Evolutionary conservation across 1,140 invertebrate genomes (phyloP), one percentile per base, ranked within the genome.

Genomic region (Megalonaias nervosa): DNA sequence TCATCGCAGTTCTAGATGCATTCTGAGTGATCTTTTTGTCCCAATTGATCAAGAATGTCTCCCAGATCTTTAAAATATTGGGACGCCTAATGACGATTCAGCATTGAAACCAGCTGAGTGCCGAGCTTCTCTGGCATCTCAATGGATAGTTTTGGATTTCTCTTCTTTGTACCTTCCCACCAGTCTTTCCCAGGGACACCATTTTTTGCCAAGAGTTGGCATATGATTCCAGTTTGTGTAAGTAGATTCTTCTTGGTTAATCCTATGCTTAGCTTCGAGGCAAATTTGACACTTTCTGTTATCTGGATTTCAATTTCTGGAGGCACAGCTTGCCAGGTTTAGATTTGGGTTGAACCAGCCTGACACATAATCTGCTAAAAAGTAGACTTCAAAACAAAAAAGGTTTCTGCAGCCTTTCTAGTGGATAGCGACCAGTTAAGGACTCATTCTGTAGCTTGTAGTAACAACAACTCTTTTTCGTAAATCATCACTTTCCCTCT

Each of bases 41-140:
- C 48, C 2, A 74, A n/a, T 16, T 55, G 31, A 1, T 59, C 12
- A 61, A 75, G 57, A 17, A 75, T 17, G 14, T 19, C 71, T 5
- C 21, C 68, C 19, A 77, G 26, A 21, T 77, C 69, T 23, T 66
- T 4, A n/a, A 79, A 79, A 61, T 80, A 82, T 6, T 75, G 72
- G 0, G 69, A 60, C 16, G 80, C 68, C 1, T 78, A 74, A 9
- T 56, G 26, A 1, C 21, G 15, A 64, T 82, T 82, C 17, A 82
- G 17, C 78, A 79, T 80, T 31, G 67, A 26, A 15, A 69, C 68
- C 17, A 75, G 19, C 2, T 57, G 31, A 14, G 66, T 72, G 11
- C 62, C 67, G 16, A 82, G 23, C 60, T 83, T 83, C 38, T 83
- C 81, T 26, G 78, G 79, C 60, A 72, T 80, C 55, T 78, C 23